Base-by-base conservation (phyloP, 2,888 invertebrate species). In the Pollenia angustigena region DNA sequence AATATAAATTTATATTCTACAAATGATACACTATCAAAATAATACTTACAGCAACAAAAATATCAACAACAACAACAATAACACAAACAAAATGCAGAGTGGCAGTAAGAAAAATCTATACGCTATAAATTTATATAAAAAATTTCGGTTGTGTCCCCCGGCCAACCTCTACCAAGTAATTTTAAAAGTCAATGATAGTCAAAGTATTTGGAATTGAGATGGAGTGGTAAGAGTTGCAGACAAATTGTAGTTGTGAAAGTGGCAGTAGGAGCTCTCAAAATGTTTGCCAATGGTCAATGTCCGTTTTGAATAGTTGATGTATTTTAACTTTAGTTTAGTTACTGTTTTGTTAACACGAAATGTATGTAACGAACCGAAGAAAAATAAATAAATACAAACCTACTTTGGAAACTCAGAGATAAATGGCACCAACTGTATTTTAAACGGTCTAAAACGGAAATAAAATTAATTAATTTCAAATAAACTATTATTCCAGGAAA, bases 1-100 rank as follows among this genome's bases (percentile, higher is more conserved):
- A 83, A 78, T 81, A 79, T 56, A 85, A 81, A 83, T 83, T 83
- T 79, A 78, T 85, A 81, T 85, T 87, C 85, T 74, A 83, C 83
- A 80, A 86, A 82, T 86, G 86, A 79, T 75, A 71, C 86, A 79
- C 69, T 71, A 79, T 80, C 79, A 82, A 79, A 80, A 71, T 79
- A 62, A 68, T 71, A 71, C 12, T 18, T 46, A 52, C n/a, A 60
- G 66, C 16, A 71, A 42, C 58, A 58, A 48, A 32, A 32, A 32
- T 32, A 32, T 32, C 18, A 58, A 10, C 56, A 72, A 46, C 32
- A 48, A 12, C 12, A 44, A 32, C n/a, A n/a, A n/a, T 8, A 71
- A 48, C 16, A 62, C 40, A n/a, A 66, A 50, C n/a, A 68, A 58
- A 46, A 76, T 64, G 12, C 9, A 10, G 12, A 18, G 44, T 23